These are phyloP conservation scores for Chrysomela aeneicollis DNA, from an alignment of 2,888 invertebrate genomes.

Conservation along the genomic window DNA sequence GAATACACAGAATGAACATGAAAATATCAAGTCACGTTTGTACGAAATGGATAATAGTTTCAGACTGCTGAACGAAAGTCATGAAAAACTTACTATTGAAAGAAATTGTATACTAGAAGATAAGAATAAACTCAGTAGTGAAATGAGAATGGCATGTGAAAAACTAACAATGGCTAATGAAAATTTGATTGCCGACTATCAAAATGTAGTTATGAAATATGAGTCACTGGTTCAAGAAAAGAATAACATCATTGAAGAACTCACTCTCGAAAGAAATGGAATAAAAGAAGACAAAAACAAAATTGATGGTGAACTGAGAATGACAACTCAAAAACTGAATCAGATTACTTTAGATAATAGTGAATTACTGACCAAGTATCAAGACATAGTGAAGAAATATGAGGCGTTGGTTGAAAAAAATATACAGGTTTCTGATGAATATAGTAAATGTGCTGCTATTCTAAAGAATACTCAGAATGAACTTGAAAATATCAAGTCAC, in stretches of 20 bases:
- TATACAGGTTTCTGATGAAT: background rate
- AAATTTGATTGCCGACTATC: background rate
- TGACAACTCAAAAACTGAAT: background rate
- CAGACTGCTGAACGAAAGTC: conserved; percentile 10
- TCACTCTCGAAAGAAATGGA: background rate
- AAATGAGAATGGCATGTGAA: background rate
- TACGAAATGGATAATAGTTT: conserved; percentile 13
- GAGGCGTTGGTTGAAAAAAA: background rate
- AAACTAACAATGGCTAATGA: conserved; percentile 3
- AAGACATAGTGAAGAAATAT: conserved; percentile 1
- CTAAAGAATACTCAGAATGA: background rate
- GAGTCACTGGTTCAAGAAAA: too few species aligned
- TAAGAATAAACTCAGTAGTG: too few species aligned
- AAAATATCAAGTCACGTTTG: conserved; percentile 21
- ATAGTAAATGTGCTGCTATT: background rate
- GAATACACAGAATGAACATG: conserved; percentile 7
- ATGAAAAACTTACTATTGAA: conserved; percentile 15
- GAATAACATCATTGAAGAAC: background rate
- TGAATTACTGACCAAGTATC: background rate
- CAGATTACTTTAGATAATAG: background rate
- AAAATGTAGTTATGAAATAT: background rate
- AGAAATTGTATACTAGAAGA: conserved; percentile 19
- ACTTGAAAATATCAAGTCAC: background rate
- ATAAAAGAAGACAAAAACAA: conserved; percentile 8
- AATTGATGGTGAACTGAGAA: conserved; percentile 4